Conservation (phyloP, 2,888 invertebrate species). For the Megastigmus dorsalis region DNA sequence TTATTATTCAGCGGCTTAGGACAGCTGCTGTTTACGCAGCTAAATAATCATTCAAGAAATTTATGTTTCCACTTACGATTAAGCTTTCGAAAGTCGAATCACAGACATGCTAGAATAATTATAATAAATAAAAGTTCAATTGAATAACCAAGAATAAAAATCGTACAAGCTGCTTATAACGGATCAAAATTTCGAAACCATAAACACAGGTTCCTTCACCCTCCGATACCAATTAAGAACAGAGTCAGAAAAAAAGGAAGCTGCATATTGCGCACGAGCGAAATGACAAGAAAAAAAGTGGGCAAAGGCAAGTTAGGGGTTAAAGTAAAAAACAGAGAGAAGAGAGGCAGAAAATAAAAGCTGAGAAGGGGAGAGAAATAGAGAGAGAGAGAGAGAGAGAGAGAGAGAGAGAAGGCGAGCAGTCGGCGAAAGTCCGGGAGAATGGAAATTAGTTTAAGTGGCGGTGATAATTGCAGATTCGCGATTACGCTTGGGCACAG, state of each 20-base stretch:
- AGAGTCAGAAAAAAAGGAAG: neutral
- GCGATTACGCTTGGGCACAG: conserved; percentile 19
- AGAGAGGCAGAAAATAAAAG: neutral
- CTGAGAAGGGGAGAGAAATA: neutral
- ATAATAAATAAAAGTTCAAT: too few species aligned
- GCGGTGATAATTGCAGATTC: conserved; percentile 55
- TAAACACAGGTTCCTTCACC: too few species aligned
- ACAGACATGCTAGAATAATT: too few species aligned
- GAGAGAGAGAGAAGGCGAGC: neutral
- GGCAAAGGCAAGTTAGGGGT: neutral
- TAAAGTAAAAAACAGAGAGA: conserved; percentile 15
- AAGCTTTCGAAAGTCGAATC: too few species aligned
- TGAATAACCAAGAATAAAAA: too few species aligned
- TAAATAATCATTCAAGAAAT: too few species aligned
- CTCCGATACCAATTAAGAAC: too few species aligned
- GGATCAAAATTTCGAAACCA: too few species aligned
- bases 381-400: conserved; percentile 3
- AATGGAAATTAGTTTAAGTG: conserved; percentile 56
- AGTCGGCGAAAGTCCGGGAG: conserved; percentile 35
- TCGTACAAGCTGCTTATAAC: too few species aligned
- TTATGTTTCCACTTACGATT: too few species aligned
- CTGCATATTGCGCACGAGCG: too few species aligned
- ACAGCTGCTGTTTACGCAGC: neutral
- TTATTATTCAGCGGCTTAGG: neutral
- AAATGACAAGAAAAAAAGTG: neutral